Evolutionary conservation across 1,140 invertebrate genomes (phyloP), one percentile per base, ranked within the genome.

Genomic region (Helicoverpa armigera): DNA sequence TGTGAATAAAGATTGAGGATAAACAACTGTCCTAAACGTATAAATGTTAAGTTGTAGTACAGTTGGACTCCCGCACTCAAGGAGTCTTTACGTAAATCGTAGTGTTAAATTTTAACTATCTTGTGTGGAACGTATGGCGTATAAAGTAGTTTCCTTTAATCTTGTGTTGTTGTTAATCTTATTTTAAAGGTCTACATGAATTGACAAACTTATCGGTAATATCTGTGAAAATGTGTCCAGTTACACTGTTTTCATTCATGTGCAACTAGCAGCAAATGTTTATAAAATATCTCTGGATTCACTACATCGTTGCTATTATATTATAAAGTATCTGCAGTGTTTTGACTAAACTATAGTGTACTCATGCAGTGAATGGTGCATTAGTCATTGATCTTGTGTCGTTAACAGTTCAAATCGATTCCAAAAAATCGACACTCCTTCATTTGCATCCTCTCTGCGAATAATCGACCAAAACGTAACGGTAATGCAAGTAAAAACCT

Each of bases 1-100:
- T 54, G 23, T 72, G 69, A 54, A 72, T 72, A 72, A 72, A 72
- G 23, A 65, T 65, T 31, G 14, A 72, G 69, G 69, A 72, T n/a
- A 54, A 72, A 50, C 14, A 11, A 12, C 31, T 23, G 23, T 5
- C 18, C 69, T 72, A 31, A 29, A 72, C 14, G 29, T 63, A 29
- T 51, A 3, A 72, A 54, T 18, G 69, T 72, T 70, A 70, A 5
- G 35, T 9, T 5, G n/a, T 50, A 43, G 35, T 67, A n/a, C 53
- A 54, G 29, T 65, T 65, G 43, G 13, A 43, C n/a, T 65, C 16
- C 35, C 35, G 43, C 61, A 43, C 31, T 43, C 3, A 12, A 65
- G 14, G 7, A 14, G 35, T 16, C 23, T 23, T 23, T 1, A 23
- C 23, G 23, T 23, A 23, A 23, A 23, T 23, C 2, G 23, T 23